Conservation (phyloP, 2,888 invertebrate species). For the Geotrupes spiniger region DNA sequence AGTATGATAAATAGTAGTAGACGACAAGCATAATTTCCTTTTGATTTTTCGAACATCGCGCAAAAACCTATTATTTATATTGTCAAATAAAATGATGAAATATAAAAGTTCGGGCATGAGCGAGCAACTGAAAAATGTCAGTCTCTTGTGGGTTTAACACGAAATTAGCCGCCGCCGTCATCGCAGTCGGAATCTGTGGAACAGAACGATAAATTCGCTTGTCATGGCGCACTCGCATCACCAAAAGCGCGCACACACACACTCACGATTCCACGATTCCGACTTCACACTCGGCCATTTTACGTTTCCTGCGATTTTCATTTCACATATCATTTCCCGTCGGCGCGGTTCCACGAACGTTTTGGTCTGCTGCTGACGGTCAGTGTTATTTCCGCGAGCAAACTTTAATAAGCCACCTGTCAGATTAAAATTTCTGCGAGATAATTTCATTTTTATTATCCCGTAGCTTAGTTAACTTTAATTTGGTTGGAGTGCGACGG, state of each 20-base stretch:
- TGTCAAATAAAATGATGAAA: too few relatives aligned
- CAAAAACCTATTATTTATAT: too few relatives aligned
- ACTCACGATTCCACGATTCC: neutral
- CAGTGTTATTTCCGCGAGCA: neutral
- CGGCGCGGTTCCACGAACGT: neutral
- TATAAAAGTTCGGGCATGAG: too few relatives aligned
- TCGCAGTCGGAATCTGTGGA: conserved; percentile 3
- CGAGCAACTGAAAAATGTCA: too few relatives aligned
- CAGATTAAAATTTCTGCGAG: neutral
- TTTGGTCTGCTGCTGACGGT: conserved; percentile 3
- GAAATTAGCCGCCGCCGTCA: conserved; percentile 7
- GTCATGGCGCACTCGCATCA: conserved; percentile 4
- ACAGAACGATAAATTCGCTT: conserved; percentile 2
- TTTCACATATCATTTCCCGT: neutral
- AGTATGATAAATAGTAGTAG: too few relatives aligned
- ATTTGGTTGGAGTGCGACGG: neutral
- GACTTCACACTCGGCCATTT: neutral
- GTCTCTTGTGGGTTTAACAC: neutral
- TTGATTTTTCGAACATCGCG: too few relatives aligned
- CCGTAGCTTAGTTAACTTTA: conserved; percentile 1
- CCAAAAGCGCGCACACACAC: neutral
- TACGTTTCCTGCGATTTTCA: conserved; percentile 4
- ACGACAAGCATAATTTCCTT: too few relatives aligned
- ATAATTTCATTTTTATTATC: conserved; percentile 5
- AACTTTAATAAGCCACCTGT: conserved; percentile 6